Conservation (phyloP, 2,113 vertebrate genomes). For the mouse (Mus musculus) region DNA sequence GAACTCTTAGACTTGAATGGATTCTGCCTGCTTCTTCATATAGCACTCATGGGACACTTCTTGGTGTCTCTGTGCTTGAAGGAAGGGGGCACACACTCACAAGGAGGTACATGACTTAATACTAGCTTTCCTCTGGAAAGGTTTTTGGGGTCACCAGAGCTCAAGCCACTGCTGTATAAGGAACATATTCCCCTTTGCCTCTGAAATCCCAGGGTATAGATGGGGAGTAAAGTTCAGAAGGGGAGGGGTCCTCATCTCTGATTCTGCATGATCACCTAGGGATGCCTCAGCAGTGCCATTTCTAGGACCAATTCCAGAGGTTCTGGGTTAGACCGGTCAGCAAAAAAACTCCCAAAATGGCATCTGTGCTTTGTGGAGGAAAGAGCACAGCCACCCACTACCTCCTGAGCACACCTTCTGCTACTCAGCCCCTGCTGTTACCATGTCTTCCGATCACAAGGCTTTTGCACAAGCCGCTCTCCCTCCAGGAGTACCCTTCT, state of each 20-base stretch:
- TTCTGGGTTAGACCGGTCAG: background rate
- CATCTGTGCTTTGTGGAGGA: background rate
- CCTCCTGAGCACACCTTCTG: background rate
- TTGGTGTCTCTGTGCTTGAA: background rate
- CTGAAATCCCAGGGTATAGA: background rate
- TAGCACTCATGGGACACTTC: background rate
- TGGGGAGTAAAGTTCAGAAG: background rate
- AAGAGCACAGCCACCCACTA: background rate
- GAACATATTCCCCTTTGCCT: background rate
- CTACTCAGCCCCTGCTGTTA: background rate
- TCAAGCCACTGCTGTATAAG: background rate
- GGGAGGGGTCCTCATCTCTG: background rate
- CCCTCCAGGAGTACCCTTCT: background rate
- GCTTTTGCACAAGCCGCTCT: background rate
- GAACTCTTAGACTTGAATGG: background rate
- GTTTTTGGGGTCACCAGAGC: background rate
- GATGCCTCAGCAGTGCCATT: background rate
- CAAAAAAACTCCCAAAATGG: background rate
- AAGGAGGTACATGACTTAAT: background rate
- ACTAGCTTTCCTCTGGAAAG: background rate
- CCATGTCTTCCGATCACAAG: background rate
- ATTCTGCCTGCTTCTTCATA: background rate
- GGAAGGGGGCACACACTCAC: background rate
- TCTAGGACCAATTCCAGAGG: background rate
- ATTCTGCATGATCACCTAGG: background rate